Base-by-base conservation (phyloP, 1,140 invertebrate genomes). In the Orchestia grillus region DNA sequence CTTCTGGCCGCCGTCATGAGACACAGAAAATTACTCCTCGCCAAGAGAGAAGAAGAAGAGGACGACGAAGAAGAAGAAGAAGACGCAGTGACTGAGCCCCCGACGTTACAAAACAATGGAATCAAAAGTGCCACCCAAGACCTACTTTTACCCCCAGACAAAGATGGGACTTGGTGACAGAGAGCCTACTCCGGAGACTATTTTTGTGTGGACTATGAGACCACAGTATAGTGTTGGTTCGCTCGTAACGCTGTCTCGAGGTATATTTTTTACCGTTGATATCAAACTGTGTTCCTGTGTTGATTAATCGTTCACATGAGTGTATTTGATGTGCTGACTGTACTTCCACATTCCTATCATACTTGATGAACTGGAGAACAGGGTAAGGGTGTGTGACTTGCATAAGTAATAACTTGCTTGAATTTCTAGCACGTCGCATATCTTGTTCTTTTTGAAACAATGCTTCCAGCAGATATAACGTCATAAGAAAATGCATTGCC, bases 171-270 rank as follows among this genome's bases (percentile, higher is more conserved):
- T 77, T 97, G 96, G 96, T 96, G 96, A 97, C 96, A 97, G 96
- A 96, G 96, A 87, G 96, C 96, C 95, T 96, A 96, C 96, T 97
- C 96, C 95, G 96, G 96, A 96, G 96, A 97, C 90, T 96, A 96
- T 94, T 96, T 96, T 77, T 96, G 96, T 19, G 96, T 97, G n/a
- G 96, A 97, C 95, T 97, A 97, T 90, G 96, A 97, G 95, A 97
- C 96, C 41, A 97, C 96, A n/a, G 96, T 97, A 96, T 97, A 96
- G 96, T 42, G 77, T n/a, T 44, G 40, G 44, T 42, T 87, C 47
- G 42, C 43, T 77, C 44, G 41, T 57, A 62, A 77, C 53, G 92
- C 43, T 94, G 41, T 94, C 92, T 47, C 44, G 92, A 94, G 92
- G 36, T 47, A 94, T 45, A 45, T 94, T 94, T 94, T 94, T 40